Evolutionary conservation across 2,113 vertebrate genomes (phyloP).

Genomic region (Loxodonta africana): DNA sequence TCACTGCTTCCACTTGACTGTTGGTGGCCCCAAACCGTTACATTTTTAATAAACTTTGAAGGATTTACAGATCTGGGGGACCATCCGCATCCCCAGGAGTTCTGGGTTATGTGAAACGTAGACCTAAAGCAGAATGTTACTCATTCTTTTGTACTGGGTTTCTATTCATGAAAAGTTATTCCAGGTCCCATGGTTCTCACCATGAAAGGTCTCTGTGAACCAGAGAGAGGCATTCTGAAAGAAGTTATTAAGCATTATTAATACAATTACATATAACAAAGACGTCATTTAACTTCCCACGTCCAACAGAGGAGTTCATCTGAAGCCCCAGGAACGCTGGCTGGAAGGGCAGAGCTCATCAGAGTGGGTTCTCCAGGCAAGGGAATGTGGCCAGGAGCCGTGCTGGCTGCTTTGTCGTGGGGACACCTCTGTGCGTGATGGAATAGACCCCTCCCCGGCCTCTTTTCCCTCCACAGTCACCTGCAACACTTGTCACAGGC

Average conservation of each 20-base stretch:
- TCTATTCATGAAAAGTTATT: slow-evolving; percentile 57
- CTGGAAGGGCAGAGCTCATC: slow-evolving; percentile 63
- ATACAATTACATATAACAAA: slow-evolving; percentile 81
- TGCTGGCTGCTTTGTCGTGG: slow-evolving; percentile 7
- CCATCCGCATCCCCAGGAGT: background rate
- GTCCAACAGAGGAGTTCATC: slow-evolving; percentile 75
- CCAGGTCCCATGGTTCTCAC: slow-evolving; percentile 57
- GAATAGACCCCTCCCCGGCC: background rate
- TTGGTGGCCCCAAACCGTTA: background rate
- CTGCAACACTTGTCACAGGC: background rate
- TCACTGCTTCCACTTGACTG: background rate
- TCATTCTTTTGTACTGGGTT: slow-evolving; percentile 9
- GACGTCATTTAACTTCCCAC: slow-evolving; percentile 77
- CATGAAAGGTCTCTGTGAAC: slow-evolving; percentile 73
- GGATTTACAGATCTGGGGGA: background rate
- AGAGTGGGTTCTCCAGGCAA: background rate
- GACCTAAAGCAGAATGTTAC: background rate
- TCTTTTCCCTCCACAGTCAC: background rate
- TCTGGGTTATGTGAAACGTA: background rate
- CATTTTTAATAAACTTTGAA: background rate
- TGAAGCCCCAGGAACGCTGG: slow-evolving; percentile 75
- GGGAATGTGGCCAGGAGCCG: background rate
- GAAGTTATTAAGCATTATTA: slow-evolving; percentile 83
- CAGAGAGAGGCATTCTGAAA: slow-evolving; percentile 72
- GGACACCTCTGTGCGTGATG: background rate